Percentiles rank a stretch among this genome's conserved stretches.
phyloP scores from a whole-genome alignment of 2,888 invertebrate species.

The Boloria selene region DNA sequence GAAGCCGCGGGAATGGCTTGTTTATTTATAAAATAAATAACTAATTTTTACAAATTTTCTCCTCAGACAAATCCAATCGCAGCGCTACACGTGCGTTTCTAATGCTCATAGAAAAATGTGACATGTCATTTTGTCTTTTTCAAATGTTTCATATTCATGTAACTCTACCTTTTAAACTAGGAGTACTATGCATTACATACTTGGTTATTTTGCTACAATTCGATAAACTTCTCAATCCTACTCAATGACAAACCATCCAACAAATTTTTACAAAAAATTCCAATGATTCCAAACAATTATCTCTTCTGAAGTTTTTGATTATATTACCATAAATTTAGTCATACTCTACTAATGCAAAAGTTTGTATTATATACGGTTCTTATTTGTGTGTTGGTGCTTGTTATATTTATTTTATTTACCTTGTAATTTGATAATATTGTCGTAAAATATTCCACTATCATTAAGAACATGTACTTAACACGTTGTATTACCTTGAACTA shows the following conservation, averaged over 20 bases:
- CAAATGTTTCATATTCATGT: not conserved
- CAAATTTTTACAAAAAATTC: too few relatives aligned
- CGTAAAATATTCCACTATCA: too few relatives aligned
- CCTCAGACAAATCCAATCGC: slow-evolving; percentile 19
- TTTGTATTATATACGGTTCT: too few relatives aligned
- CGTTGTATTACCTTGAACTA: too few relatives aligned
- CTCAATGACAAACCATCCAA: too few relatives aligned
- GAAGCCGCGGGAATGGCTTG: too few relatives aligned
- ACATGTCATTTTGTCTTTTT: slow-evolving; percentile 16
- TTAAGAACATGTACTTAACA: too few relatives aligned
- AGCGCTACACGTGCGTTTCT: slow-evolving; percentile 8
- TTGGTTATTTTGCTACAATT: slow-evolving; percentile 17
- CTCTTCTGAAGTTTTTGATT: not conserved
- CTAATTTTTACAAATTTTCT: slow-evolving; percentile 22
- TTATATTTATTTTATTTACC: too few relatives aligned
- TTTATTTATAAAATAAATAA: not conserved
- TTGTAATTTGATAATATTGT: too few relatives aligned
- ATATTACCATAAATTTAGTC: too few relatives aligned
- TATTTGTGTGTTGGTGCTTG: too few relatives aligned
- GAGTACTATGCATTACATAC: slow-evolving; percentile 15
- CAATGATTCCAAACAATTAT: not conserved
- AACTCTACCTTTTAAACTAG: slow-evolving; percentile 11
- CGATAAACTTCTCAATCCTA: not conserved
- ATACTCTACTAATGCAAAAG: too few relatives aligned
- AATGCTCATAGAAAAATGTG: slow-evolving; percentile 10